A percentile compares a stretch with the other conserved stretches of the same genome.
phyloP scores from a whole-genome alignment of 2,888 invertebrate genomes.

The Caenorhabditis auriculariae region DNA sequence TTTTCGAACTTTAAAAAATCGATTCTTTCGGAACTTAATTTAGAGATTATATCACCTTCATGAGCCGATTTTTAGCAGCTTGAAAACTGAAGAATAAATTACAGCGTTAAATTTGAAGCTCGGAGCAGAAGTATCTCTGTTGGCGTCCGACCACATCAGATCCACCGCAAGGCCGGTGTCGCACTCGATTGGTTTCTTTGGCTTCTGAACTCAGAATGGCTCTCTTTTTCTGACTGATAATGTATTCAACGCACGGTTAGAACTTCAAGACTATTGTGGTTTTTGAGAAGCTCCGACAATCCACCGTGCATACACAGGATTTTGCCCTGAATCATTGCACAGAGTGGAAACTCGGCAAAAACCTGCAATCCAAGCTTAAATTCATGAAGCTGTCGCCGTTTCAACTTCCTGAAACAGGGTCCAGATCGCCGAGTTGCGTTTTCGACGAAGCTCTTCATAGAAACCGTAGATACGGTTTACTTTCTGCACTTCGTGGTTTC shows the following conservation, averaged over 20 bases:
- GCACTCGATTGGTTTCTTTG: slow-evolving; percentile 36
- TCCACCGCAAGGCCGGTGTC: slow-evolving; percentile 43
- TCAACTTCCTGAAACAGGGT: slow-evolving; percentile 31
- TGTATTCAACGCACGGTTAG: too few species aligned
- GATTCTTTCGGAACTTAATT: too few species aligned
- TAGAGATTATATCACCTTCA: too few species aligned
- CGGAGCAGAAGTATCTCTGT: background rate
- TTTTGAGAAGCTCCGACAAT: too few species aligned
- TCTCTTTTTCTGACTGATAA: background rate
- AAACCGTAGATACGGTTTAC: slow-evolving; percentile 49
- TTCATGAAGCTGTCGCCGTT: background rate
- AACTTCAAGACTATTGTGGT: too few species aligned
- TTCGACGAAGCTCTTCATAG: slow-evolving; percentile 35
- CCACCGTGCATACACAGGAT: slow-evolving; percentile 56
- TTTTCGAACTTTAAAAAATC: too few species aligned
- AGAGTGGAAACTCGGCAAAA: slow-evolving; percentile 50
- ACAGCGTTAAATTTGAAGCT: slow-evolving; percentile 18
- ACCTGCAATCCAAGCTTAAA: slow-evolving; percentile 2
- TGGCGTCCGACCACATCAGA: slow-evolving; percentile 54
- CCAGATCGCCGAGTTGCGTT: slow-evolving; percentile 30
- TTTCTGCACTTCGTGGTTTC: slow-evolving; percentile 48
- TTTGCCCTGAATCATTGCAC: slow-evolving; percentile 36
- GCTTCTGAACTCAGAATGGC: slow-evolving; percentile 36
- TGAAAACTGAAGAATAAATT: background rate
- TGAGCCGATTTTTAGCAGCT: too few species aligned